These are phyloP conservation scores for Pygmarrhopalites habei DNA, from an alignment of 1,140 invertebrate genomes.

Conservation along the genomic window DNA sequence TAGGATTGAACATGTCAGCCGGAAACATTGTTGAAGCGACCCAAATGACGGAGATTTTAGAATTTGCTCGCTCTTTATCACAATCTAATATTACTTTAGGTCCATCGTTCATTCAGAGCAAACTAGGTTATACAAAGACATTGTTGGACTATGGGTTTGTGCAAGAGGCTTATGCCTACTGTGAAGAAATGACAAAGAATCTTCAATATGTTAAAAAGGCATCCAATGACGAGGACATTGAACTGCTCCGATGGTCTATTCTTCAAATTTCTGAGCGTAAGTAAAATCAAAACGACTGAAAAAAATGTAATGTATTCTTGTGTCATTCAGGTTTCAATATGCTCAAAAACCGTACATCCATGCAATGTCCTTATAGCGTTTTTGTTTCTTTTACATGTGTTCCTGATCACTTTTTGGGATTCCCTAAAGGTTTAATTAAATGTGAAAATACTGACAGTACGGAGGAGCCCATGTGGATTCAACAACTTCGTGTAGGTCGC, in stretches of 20 bases:
- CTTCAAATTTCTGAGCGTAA: conserved; percentile 23
- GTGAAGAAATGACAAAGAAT: conserved; percentile 64
- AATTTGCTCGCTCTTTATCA: conserved; percentile 77
- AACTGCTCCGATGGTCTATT: conserved; percentile 8
- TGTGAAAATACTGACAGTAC: conserved; percentile 3
- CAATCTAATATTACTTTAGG: conserved; percentile 49
- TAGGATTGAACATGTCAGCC: conserved; percentile 62
- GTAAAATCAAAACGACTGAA: no score
- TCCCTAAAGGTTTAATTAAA: no score
- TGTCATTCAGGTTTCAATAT: no score
- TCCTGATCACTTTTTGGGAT: no score
- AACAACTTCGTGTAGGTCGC: neutral
- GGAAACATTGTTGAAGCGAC: conserved; percentile 57
- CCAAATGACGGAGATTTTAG: conserved; percentile 89
- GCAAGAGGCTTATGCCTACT: conserved; percentile 70
- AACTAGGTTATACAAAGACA: conserved; percentile 57
- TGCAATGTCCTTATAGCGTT: no score
- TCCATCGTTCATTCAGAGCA: conserved; percentile 42
- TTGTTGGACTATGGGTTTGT: conserved; percentile 69
- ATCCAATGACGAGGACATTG: neutral
- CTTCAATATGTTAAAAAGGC: neutral
- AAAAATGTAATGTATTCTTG: no score
- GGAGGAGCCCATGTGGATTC: conserved; percentile 2
- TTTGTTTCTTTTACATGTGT: no score
- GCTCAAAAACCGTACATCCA: no score